Evolutionary conservation across 2,113 vertebrate species (phyloP), one percentile per base, ranked within the genome.

Genomic region (Otis tarda): DNA sequence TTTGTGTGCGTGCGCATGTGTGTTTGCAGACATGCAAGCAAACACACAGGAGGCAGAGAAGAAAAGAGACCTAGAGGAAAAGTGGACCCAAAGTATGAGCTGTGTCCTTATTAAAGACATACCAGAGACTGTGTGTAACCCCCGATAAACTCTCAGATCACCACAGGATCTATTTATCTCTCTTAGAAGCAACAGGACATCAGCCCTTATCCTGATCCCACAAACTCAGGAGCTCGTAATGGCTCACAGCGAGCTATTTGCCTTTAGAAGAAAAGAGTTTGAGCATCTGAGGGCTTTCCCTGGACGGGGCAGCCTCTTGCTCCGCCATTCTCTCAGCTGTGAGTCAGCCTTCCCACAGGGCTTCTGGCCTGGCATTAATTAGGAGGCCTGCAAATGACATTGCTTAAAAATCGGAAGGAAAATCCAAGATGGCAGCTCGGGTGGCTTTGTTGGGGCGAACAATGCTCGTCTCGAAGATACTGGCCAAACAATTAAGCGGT

Each of bases 351-450:
- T 83, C n/a, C 76, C 3, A 1, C 53, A 17, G 65, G 49, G 39
- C 17, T 47, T 59, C 53, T n/a, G 35, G 37, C 35, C 73, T 86
- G 86, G 33, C 52, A 41, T 90, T 79, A 33, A 57, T 73, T 30
- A 76, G 83, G n/a, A 81, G 17, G 14, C 6, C 39, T 71, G 79
- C 33, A 77, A 90, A 43, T 31, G 53, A 22, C 20, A 13, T 3
- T n/a, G 33, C 49, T 75, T 35, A 78, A 74, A 95, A 84, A n/a
- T 33, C 57, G 60, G 71, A 45, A 76, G 63, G 45, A 63, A 85
- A 86, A 93, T 47, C 74, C 78, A 93, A 91, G 50, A 55, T 90
- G 87, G 82, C n/a, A 93, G 45, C 61, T 67, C 1, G 14, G 24
- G 47, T 83, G 82, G 52, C 30, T 94, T 82, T 59, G 19, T 10